Evolutionary conservation across 2,797 vertebrate species (phyloP).

Genomic region (Alosa sapidissima): DNA sequence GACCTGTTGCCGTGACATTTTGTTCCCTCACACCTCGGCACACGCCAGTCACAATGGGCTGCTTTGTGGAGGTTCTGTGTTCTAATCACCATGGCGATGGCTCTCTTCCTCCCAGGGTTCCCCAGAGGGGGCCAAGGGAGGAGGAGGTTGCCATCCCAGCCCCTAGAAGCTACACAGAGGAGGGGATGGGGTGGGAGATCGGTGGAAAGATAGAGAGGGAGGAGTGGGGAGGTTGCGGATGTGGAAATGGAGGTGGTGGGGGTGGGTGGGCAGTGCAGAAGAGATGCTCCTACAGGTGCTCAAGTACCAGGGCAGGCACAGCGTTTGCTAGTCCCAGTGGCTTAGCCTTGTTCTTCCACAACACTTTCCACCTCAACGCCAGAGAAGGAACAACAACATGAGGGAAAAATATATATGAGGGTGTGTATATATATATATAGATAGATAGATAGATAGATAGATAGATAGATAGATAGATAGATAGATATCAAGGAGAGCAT

Average conservation of each 20-base stretch:
- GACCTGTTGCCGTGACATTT: conserved; percentile 83
- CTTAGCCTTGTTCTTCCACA: conserved; percentile 41
- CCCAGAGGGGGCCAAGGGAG: conserved; percentile 61
- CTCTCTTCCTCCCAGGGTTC: conserved; percentile 74
- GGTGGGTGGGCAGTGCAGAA: conserved; percentile 24
- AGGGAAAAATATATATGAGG: not conserved
- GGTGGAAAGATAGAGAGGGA: not conserved
- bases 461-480: too few species aligned
- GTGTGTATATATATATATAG: not conserved
- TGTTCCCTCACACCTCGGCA: conserved; percentile 77
- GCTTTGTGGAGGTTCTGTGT: conserved; percentile 72
- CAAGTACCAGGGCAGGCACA: conserved; percentile 20
- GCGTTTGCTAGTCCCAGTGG: conserved; percentile 39
- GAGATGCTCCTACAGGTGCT: conserved; percentile 54
- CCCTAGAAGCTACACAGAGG: conserved; percentile 55
- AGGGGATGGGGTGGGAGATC: not conserved
- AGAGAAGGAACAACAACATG: conserved; percentile 30
- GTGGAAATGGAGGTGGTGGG: not conserved
- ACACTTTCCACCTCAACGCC: conserved; percentile 43
- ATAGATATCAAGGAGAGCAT: not conserved
- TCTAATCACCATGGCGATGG: conserved; percentile 81
- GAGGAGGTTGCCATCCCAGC: conserved; percentile 64
- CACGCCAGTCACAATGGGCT: conserved; percentile 76
- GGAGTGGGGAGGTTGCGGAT: not conserved
- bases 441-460: not conserved